Conservation (phyloP, 2,888 invertebrate genomes). For the Sphaerophoria rueppellii region DNA sequence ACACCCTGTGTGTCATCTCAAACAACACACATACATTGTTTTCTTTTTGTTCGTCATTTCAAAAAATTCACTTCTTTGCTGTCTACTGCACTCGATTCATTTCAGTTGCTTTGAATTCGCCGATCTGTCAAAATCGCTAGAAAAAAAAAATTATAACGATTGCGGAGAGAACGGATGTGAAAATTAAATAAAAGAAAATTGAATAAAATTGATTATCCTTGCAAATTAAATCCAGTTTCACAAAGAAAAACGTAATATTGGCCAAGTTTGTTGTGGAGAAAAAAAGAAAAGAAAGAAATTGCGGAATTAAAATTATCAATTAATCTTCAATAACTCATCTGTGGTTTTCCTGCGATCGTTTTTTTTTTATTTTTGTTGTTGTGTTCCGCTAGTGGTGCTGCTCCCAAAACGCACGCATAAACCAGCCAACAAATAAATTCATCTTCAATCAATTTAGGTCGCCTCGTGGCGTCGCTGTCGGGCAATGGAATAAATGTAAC, state of each 20-base stretch:
- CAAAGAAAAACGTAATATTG: conserved; percentile 9
- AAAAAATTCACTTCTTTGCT: conserved; percentile 47
- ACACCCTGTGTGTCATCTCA: conserved; percentile 1
- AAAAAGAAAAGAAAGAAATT: background rate
- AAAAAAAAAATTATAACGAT: conserved; percentile 56
- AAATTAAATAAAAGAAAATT: conserved; percentile 22
- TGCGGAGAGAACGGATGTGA: conserved; percentile 72
- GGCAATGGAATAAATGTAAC: conserved; percentile 65
- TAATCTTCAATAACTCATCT: background rate
- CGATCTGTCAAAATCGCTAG: conserved; percentile 72
- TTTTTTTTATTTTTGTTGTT: conserved; percentile 49
- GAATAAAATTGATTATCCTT: conserved; percentile 34
- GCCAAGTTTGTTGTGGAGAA: background rate
- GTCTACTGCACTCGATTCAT: conserved; percentile 65
- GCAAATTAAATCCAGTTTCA: conserved; percentile 13
- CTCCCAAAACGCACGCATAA: conserved; percentile 25
- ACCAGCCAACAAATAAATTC: conserved; percentile 34
- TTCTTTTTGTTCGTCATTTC: conserved; percentile 25
- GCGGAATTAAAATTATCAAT: background rate
- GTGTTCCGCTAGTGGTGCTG: conserved; percentile 24
- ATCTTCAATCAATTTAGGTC: conserved; percentile 60
- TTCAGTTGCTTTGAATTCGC: conserved; percentile 75
- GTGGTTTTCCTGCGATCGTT: conserved; percentile 17
- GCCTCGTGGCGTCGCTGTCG: conserved; percentile 67
- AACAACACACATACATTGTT: conserved; percentile 5